Percentiles rank a stretch among this genome's conserved stretches.
Conservation (phyloP, 1,140 invertebrate species). For the Meloidogyne exigua region DNA sequence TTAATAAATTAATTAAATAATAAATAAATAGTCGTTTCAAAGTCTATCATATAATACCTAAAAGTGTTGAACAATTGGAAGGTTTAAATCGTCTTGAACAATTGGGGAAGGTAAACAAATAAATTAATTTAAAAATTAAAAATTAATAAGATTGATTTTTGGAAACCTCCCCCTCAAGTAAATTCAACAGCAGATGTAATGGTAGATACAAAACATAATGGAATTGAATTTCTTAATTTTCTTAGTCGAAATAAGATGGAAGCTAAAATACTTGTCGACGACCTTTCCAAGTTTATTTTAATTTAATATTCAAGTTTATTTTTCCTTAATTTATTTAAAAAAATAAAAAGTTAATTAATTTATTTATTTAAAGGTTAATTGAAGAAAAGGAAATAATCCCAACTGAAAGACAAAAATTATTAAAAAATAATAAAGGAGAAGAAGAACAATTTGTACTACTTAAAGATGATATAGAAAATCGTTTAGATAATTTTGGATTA, state of each 20-base stretch:
- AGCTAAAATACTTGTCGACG: slow-evolving; percentile 35
- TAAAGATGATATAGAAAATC: slow-evolving; percentile 9
- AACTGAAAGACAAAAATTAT: slow-evolving; percentile 7
- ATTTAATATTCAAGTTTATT: not conserved
- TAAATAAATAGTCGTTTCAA: slow-evolving; percentile 26
- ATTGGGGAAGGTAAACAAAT: slow-evolving; percentile 18
- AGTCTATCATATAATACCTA: slow-evolving; percentile 31
- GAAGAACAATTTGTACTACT: slow-evolving; percentile 4
- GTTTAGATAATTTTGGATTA: slow-evolving; percentile 28
- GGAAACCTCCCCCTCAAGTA: slow-evolving; percentile 22
- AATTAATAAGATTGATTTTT: slow-evolving; percentile 31
- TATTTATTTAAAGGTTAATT: slow-evolving; percentile 26
- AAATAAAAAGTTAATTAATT: slow-evolving; percentile 8
- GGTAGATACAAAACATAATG: slow-evolving; percentile 32
- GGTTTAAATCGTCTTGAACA: slow-evolving; percentile 24
- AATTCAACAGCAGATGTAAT: slow-evolving; percentile 36
- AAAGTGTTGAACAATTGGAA: slow-evolving; percentile 22
- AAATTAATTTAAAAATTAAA: too few relatives aligned
- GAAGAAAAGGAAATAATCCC: slow-evolving; percentile 33
- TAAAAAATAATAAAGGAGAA: not conserved
- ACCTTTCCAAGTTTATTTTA: slow-evolving; percentile 33
- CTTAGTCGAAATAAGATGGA: slow-evolving; percentile 28
- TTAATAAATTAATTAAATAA: not conserved
- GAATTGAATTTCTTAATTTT: slow-evolving; percentile 25
- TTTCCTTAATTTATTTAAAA: not conserved